Evolutionary conservation across 2,888 invertebrate genomes (phyloP).

Genomic region (Nineta flava): DNA sequence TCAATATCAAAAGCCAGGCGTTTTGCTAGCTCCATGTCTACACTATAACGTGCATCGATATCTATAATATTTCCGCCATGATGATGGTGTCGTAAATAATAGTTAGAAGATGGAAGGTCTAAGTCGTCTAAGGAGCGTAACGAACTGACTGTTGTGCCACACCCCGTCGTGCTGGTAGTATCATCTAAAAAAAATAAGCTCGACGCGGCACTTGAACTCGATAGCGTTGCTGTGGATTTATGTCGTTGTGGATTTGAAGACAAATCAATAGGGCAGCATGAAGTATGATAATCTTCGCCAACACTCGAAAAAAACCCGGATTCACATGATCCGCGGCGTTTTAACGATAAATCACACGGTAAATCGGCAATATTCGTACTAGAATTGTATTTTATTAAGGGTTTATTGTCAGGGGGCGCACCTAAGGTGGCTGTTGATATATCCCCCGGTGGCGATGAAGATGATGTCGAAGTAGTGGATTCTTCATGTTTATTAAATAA

Average conservation of each 20-base stretch:
- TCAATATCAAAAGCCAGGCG: slow-evolving; percentile 28
- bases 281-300: slow-evolving; percentile 46
- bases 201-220: slow-evolving; percentile 32
- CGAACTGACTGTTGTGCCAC: slow-evolving; percentile 37
- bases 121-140: slow-evolving; percentile 42
- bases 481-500: slow-evolving; percentile 25
- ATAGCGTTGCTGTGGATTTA: slow-evolving; percentile 19
- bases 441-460: neutral
- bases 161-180: slow-evolving; percentile 18
- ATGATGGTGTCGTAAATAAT: slow-evolving; percentile 1
- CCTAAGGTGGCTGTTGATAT: neutral
- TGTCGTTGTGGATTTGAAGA: slow-evolving; percentile 14
- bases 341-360: slow-evolving; percentile 25
- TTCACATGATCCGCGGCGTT: slow-evolving; percentile 71
- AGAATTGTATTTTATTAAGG: slow-evolving; percentile 23
- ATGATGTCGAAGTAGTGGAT: slow-evolving; percentile 1
- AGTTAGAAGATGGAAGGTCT: slow-evolving; percentile 18
- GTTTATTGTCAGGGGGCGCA: slow-evolving; percentile 8
- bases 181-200: slow-evolving; percentile 43
- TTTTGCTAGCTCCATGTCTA: slow-evolving; percentile 32
- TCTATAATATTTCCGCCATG: slow-evolving; percentile 23
- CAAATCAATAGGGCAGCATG: slow-evolving; percentile 11
- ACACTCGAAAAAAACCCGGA: slow-evolving; percentile 82
- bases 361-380: slow-evolving; percentile 25
- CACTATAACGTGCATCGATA: slow-evolving; percentile 22